phyloP scores from a whole-genome alignment of 1,140 invertebrate species.

The Cepaea nemoralis region DNA sequence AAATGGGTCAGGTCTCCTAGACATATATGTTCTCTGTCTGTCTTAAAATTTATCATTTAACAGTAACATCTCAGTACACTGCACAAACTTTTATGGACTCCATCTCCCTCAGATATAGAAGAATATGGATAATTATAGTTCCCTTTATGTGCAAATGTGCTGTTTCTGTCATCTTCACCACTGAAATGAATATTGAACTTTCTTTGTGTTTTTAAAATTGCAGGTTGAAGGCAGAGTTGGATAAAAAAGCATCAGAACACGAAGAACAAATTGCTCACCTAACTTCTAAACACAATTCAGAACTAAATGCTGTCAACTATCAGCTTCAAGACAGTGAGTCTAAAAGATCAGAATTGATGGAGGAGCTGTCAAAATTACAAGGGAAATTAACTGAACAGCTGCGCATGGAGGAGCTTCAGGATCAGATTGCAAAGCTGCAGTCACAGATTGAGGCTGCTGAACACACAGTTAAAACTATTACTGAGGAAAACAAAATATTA shows the following conservation, averaged over 20 bases:
- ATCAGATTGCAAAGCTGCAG: conserved; percentile 72
- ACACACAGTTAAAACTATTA: conserved; percentile 82
- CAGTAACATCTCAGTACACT: no score
- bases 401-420: conserved; percentile 53
- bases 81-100: no score
- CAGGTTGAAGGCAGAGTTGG: conserved; percentile 87
- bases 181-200: no score
- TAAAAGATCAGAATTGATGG: conserved; percentile 53
- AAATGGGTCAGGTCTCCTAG: no score
- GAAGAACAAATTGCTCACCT: conserved; percentile 87
- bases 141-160: no score
- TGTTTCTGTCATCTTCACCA: no score
- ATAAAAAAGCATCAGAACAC: conserved; percentile 87
- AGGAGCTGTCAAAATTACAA: conserved; percentile 81
- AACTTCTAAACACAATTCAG: conserved; percentile 83
- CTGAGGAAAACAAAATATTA: conserved; percentile 88
- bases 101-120: no score
- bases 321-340: conserved; percentile 86
- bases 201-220: background rate
- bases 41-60: no score
- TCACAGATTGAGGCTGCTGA: conserved; percentile 78
- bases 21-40: no score
- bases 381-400: conserved; percentile 77
- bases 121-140: no score
- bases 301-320: conserved; percentile 84